Percentiles rank a stretch among this genome's conserved stretches.
phyloP scores from a whole-genome alignment of 2,888 invertebrate species.

The Cephus spinipes region DNA sequence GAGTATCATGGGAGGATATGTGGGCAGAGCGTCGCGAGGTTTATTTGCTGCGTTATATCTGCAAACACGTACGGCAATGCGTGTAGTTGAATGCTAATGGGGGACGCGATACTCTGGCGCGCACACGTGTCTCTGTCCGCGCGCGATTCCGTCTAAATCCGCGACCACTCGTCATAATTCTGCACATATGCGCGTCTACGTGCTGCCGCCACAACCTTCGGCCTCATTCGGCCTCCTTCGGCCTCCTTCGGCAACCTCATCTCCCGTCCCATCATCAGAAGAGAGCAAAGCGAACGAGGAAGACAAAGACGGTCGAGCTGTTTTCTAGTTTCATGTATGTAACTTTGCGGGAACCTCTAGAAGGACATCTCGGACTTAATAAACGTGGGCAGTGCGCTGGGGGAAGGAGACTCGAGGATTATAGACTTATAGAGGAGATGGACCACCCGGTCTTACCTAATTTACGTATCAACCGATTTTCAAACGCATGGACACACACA shows the following conservation, averaged over 20 bases:
- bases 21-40: constrained; percentile 34
- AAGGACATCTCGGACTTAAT: constrained; percentile 44
- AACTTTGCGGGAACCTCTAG: constrained; percentile 39
- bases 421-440: too few species aligned
- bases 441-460: too few species aligned
- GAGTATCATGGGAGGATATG: constrained; percentile 38
- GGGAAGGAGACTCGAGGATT: too few species aligned
- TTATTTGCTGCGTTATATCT: constrained; percentile 54
- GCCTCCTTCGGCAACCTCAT: constrained; percentile 8
- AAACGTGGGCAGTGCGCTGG: constrained; percentile 37
- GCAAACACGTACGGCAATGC: constrained; percentile 53
- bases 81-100: constrained; percentile 50
- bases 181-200: constrained; percentile 25
- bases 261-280: not conserved
- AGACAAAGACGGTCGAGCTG: not conserved
- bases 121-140: not conserved
- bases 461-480: too few species aligned
- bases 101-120: constrained; percentile 6
- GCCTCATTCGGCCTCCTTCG: constrained; percentile 14
- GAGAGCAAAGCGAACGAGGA: constrained; percentile 17
- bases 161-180: constrained; percentile 38
- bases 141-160: constrained; percentile 21
- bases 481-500: too few species aligned
- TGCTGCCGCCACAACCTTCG: constrained; percentile 8
- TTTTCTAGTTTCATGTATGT: constrained; percentile 46